These are phyloP conservation scores for Circaetus gallicus DNA, from an alignment of 2,113 vertebrate genomes.

Conservation along the genomic window DNA sequence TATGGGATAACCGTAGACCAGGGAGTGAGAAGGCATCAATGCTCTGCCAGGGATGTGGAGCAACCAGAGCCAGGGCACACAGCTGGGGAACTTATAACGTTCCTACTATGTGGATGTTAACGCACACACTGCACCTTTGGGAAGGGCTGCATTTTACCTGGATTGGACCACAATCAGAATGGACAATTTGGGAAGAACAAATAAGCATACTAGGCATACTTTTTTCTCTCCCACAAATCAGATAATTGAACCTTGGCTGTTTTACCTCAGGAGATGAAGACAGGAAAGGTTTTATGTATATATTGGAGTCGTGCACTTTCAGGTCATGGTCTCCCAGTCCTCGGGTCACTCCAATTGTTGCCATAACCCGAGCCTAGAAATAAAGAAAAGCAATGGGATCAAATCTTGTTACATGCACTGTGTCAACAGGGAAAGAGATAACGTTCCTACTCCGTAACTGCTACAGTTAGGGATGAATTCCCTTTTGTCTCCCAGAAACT, in stretches of 20 bases:
- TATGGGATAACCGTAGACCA: background rate
- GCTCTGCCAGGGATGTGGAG: background rate
- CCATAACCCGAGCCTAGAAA: slow-evolving; percentile 91
- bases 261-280: slow-evolving; percentile 94
- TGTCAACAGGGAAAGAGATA: background rate
- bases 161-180: background rate
- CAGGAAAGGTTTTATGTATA: slow-evolving; percentile 97
- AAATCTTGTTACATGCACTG: background rate
- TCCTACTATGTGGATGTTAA: background rate
- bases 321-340: slow-evolving; percentile 96
- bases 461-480: background rate
- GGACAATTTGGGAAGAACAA: background rate
- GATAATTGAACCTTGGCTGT: background rate
- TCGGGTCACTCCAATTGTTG: slow-evolving; percentile 96
- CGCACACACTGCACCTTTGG: background rate
- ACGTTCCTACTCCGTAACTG: background rate
- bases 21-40: background rate
- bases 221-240: background rate
- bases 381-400: background rate
- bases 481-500: background rate
- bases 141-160: background rate
- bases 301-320: slow-evolving; percentile 96
- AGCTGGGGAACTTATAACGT: background rate
- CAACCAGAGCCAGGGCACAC: background rate
- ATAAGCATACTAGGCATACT: background rate